Base-by-base conservation (phyloP, 2,888 invertebrate species). In the Endotricha flammealis region DNA sequence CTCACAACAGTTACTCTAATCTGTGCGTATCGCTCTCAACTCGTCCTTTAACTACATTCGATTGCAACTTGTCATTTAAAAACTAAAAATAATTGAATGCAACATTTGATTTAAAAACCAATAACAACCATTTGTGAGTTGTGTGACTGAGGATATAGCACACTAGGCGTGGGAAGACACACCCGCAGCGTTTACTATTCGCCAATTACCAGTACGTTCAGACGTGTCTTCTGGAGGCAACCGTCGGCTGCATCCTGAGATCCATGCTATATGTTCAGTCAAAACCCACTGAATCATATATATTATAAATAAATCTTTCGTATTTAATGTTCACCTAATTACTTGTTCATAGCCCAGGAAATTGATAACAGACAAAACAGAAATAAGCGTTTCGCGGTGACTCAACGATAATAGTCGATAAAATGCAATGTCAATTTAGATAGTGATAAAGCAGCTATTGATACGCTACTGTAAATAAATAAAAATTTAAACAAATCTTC, bases 201-300 rank as follows among this genome's bases (percentile, higher is more conserved):
- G 41, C 48, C 44, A 52, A 52, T 48, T 50, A n/a, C n/a, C n/a
- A n/a, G n/a, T 41, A 37, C 8, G 42, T 57, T 48, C 42, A 49
- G 58, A 58, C 50, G 52, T 44, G 50, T 43, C 62, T 60, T 53
- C 53, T 49, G 48, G 48, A 58, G 70, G 67, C 67, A 57, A 73
- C 57, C 69, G 57, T 66, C 61, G 79, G 83, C 82, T 83, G 83
- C 83, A 78, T 81, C 82, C 79, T 86, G 86, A 86, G 86, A 86
- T 86, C 86, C 77, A 78, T 78, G 80, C 83, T 75, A 77, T 78
- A 80, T 73, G 75, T 74, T 76, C 83, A 81, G 82, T 77, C 75
- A 71, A 65, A 70, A 81, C 75, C 64, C 74, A 78, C 80, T 72
- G 77, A 79, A 76, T 71, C 64, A 73, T 74, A 72, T 70, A 76